These are phyloP conservation scores for Chromoteleia sp. DNA, from an alignment of 2,888 invertebrate genomes.

Conservation along the genomic window DNA sequence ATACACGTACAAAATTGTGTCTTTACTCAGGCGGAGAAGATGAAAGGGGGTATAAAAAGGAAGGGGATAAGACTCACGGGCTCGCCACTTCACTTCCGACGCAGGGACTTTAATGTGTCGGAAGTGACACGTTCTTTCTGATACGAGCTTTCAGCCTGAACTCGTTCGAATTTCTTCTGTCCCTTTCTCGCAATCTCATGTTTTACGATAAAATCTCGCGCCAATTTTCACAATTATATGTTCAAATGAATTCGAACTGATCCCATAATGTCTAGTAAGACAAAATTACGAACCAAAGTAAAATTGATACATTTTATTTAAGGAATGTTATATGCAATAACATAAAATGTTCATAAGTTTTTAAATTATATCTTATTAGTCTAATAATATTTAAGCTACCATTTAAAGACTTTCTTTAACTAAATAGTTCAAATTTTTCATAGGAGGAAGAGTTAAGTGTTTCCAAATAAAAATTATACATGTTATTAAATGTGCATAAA, in stretches of 20 bases:
- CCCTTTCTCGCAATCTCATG: conserved; percentile 42
- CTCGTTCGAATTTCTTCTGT: conserved; percentile 60
- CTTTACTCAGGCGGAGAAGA: conserved; percentile 57
- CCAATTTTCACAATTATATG: conserved; percentile 44
- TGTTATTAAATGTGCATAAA: too few species aligned
- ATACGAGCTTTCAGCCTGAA: conserved; percentile 73
- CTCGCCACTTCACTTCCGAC: conserved; percentile 71
- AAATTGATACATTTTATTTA: not conserved
- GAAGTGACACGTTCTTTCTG: conserved; percentile 73
- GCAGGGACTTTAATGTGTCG: conserved; percentile 73
- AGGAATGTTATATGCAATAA: not conserved
- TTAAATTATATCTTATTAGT: too few species aligned
- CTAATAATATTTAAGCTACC: too few species aligned
- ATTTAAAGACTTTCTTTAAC: too few species aligned
- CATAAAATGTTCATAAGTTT: too few species aligned
- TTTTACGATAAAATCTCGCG: conserved; percentile 36
- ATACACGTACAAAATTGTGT: conserved; percentile 59
- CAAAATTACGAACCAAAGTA: not conserved
- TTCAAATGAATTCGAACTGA: conserved; percentile 31
- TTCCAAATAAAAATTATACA: too few species aligned
- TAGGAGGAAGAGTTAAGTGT: too few species aligned
- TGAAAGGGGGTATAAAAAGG: conserved; percentile 65
- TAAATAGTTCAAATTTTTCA: too few species aligned
- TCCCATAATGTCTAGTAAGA: not conserved
- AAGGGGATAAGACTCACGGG: conserved; percentile 67